phyloP scores from a whole-genome alignment of 2,888 invertebrate species.

The Ichneumoninae sp. region DNA sequence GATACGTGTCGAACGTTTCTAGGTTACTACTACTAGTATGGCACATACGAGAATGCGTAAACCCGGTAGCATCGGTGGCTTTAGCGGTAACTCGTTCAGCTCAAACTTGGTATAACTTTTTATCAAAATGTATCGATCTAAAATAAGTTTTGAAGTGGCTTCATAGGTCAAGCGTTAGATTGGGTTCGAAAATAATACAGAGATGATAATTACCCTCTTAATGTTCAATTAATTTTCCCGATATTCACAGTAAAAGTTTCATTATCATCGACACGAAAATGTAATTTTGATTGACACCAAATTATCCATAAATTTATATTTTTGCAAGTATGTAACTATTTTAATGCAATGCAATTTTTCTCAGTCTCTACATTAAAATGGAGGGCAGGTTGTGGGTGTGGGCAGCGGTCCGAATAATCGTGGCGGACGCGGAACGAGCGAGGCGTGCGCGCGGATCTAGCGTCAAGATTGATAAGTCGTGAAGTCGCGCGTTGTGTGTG shows the following conservation, averaged over 20 bases:
- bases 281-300: not conserved
- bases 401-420: conserved; percentile 63
- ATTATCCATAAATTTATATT: not conserved
- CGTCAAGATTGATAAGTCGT: conserved; percentile 44
- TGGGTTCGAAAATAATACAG: not conserved
- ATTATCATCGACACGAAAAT: not conserved
- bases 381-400: conserved; percentile 34
- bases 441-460: conserved; percentile 27
- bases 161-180: not conserved
- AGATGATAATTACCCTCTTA: not conserved
- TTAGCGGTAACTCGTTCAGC: conserved; percentile 14
- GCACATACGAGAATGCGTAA: conserved; percentile 65
- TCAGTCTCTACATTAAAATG: not conserved
- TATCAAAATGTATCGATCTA: not conserved
- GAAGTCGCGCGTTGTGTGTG: conserved; percentile 29
- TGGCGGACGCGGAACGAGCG: conserved; percentile 58
- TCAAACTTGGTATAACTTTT: not conserved
- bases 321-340: not conserved
- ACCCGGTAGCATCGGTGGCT: conserved; percentile 63
- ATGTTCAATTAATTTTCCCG: not conserved
- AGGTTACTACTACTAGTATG: conserved; percentile 75
- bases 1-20: conserved; percentile 73
- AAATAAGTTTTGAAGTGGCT: not conserved
- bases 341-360: conserved; percentile 1
- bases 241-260: not conserved